These are phyloP conservation scores for Heliconius ethilla DNA, from an alignment of 2,888 invertebrate genomes.

Conservation along the genomic window DNA sequence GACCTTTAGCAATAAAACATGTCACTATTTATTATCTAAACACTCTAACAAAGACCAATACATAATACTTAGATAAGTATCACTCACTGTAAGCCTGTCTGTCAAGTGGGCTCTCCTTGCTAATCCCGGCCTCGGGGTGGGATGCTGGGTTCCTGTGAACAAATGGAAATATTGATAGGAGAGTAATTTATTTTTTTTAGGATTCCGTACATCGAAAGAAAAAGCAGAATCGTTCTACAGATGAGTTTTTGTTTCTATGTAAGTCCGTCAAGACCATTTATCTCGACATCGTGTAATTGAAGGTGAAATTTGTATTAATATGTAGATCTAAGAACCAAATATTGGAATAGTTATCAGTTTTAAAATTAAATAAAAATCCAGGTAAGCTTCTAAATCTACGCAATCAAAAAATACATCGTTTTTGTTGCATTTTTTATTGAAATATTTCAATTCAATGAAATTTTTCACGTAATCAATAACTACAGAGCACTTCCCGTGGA, in stretches of 20 bases:
- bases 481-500: too few species aligned
- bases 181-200: constrained; percentile 38
- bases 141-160: constrained; percentile 46
- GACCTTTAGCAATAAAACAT: not conserved
- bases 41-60: not conserved
- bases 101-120: constrained; percentile 50
- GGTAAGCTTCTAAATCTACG: too few species aligned
- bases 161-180: constrained; percentile 52
- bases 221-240: not conserved
- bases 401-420: too few species aligned
- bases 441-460: too few species aligned
- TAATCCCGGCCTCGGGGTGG: constrained; percentile 50
- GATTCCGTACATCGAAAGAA: too few species aligned
- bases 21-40: not conserved
- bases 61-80: constrained; percentile 48
- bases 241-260: too few species aligned
- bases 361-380: too few species aligned
- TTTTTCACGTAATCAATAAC: too few species aligned
- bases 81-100: constrained; percentile 59
- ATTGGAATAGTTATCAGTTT: too few species aligned
- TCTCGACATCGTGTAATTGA: not conserved
- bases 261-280: too few species aligned
- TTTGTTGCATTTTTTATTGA: too few species aligned
- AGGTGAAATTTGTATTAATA: not conserved
- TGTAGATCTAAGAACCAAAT: not conserved